Percentiles rank a stretch among this genome's conserved stretches.
These are phyloP conservation scores for Sebastes melanostomus DNA, from an alignment of 2,797 vertebrate species.

Conservation along the genomic window DNA sequence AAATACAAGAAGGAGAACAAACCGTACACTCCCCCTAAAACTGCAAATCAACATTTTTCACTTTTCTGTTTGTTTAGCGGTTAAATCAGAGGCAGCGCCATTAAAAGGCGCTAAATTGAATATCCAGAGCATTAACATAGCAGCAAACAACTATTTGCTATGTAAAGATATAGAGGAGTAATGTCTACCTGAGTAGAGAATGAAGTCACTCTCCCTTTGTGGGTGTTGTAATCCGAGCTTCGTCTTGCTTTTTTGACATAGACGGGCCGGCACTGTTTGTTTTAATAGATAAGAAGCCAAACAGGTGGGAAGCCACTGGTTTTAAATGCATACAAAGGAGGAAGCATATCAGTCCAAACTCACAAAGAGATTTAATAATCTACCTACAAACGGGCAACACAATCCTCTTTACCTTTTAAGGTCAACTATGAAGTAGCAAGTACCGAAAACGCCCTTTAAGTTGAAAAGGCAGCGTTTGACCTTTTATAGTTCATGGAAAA, in stretches of 20 bases:
- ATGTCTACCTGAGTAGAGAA: too few species aligned
- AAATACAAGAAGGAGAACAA: neutral
- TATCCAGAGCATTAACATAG: too few species aligned
- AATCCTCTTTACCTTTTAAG: conserved; percentile 17
- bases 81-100: neutral
- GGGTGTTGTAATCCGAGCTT: too few species aligned
- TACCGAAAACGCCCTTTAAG: conserved; percentile 13
- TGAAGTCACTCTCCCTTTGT: too few species aligned
- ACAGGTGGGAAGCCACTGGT: neutral
- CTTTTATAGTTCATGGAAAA: conserved; percentile 41
- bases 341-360: neutral
- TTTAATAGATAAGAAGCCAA: neutral
- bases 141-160: too few species aligned
- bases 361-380: conserved; percentile 4
- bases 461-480: conserved; percentile 35
- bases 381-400: neutral
- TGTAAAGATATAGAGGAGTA: too few species aligned
- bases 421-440: conserved; percentile 29
- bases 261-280: neutral
- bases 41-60: neutral
- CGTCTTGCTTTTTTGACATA: too few species aligned
- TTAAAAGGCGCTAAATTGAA: too few species aligned
- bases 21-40: neutral
- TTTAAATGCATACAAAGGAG: neutral
- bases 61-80: neutral